Evolutionary conservation across 2,888 invertebrate genomes (phyloP).

Genomic region (Coelopa pilipes): DNA sequence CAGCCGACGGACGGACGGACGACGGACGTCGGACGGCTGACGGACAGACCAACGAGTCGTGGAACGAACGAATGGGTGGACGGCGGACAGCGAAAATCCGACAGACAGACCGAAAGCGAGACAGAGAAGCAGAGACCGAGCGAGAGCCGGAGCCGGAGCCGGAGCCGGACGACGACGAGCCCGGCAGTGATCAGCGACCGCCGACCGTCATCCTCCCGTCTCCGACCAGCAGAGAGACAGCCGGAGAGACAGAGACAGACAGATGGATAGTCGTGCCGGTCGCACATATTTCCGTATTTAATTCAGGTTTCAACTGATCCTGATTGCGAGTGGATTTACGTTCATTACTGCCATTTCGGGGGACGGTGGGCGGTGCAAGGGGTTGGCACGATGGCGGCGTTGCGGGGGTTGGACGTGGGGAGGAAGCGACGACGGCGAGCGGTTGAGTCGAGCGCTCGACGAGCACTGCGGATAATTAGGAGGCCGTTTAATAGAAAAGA

Average conservation of each 20-base stretch:
- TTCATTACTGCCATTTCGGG: slow-evolving; percentile 55
- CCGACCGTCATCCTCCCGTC: background rate
- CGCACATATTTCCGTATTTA: slow-evolving; percentile 54
- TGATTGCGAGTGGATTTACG: slow-evolving; percentile 64
- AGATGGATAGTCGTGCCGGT: no score
- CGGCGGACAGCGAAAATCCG: slow-evolving; percentile 42
- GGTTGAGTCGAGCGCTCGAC: no score
- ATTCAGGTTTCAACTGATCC: slow-evolving; percentile 61
- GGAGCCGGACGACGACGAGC: no score
- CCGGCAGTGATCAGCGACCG: no score
- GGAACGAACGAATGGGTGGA: slow-evolving; percentile 19
- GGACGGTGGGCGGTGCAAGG: no score
- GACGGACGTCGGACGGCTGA: background rate
- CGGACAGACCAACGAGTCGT: no score
- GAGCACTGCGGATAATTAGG: no score
- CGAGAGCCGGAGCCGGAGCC: background rate
- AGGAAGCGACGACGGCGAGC: no score
- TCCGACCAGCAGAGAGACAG: slow-evolving; percentile 19
- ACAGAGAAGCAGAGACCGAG: background rate
- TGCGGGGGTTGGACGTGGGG: no score
- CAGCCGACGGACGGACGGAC: slow-evolving; percentile 26
- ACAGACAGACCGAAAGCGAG: slow-evolving; percentile 19
- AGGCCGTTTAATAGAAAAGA: no score
- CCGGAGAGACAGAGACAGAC: no score
- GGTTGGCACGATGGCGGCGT: no score